phyloP scores from a whole-genome alignment of 2,888 invertebrate genomes.

The Stenolophus ochropezus region DNA sequence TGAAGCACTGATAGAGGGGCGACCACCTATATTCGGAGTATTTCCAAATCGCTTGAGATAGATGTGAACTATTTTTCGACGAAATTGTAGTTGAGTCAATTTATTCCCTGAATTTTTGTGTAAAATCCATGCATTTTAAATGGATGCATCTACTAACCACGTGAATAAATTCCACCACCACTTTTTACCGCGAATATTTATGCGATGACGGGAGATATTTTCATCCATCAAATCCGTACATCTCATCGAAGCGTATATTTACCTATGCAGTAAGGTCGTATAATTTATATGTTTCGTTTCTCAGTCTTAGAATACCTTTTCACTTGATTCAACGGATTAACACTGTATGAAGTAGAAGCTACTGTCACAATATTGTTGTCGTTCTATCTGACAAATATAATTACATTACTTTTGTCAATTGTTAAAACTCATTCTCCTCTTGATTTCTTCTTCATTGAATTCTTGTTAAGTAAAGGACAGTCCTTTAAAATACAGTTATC shows the following conservation, averaged over 20 bases:
- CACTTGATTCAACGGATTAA: conserved; percentile 44
- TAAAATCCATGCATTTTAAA: conserved; percentile 35
- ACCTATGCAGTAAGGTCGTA: too few species aligned
- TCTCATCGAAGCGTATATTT: conserved; percentile 57
- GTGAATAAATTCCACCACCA: conserved; percentile 58
- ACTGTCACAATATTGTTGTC: conserved; percentile 30
- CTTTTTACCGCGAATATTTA: conserved; percentile 62
- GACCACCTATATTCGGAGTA: conserved; percentile 52
- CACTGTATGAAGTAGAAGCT: conserved; percentile 44
- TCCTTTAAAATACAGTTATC: too few species aligned
- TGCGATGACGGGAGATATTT: conserved; percentile 62
- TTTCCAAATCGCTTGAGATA: conserved; percentile 57
- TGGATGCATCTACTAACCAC: conserved; percentile 32
- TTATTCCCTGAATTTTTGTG: neutral
- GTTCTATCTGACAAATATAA: conserved; percentile 27
- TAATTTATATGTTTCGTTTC: too few species aligned
- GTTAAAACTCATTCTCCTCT: conserved; percentile 10
- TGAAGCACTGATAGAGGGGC: conserved; percentile 48
- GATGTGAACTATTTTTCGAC: conserved; percentile 52
- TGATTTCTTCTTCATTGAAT: conserved; percentile 7
- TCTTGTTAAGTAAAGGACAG: neutral
- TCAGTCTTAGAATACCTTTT: too few species aligned
- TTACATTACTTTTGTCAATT: conserved; percentile 19
- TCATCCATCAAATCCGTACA: conserved; percentile 63
- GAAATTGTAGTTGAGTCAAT: conserved; percentile 21